Conservation (phyloP, 2,888 invertebrate genomes). For the Archaeoteleia sp. region DNA sequence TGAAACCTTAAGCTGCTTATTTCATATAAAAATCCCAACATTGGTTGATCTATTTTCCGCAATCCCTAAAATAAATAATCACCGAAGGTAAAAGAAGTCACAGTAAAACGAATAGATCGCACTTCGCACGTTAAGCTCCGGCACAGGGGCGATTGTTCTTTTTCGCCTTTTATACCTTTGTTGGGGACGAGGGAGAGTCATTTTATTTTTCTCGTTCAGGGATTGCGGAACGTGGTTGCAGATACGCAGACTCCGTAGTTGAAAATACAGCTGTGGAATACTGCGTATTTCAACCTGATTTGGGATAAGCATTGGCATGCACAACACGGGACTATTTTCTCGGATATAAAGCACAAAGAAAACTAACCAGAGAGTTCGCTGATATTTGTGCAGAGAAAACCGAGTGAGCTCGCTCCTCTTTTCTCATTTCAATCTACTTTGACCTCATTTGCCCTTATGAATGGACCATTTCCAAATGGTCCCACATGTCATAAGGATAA, state of each 20-base stretch:
- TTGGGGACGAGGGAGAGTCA: neutral
- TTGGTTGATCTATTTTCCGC: neutral
- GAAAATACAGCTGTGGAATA: slow-evolving; percentile 23
- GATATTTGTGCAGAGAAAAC: slow-evolving; percentile 57
- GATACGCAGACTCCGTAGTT: slow-evolving; percentile 14
- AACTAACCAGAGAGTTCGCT: slow-evolving; percentile 53
- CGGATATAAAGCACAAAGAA: slow-evolving; percentile 63
- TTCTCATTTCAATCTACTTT: slow-evolving; percentile 7
- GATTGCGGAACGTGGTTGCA: slow-evolving; percentile 45
- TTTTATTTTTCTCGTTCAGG: slow-evolving; percentile 22
- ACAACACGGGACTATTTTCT: slow-evolving; percentile 55
- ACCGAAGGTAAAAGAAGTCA: slow-evolving; percentile 4
- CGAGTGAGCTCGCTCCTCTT: slow-evolving; percentile 38
- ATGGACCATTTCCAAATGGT: neutral
- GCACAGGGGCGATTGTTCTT: slow-evolving; percentile 17
- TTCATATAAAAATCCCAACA: neutral
- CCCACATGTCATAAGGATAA: neutral
- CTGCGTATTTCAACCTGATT: slow-evolving; percentile 57
- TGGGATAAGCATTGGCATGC: slow-evolving; percentile 52
- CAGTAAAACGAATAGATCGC: slow-evolving; percentile 16
- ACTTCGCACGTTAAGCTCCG: slow-evolving; percentile 8
- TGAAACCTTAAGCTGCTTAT: slow-evolving; percentile 3
- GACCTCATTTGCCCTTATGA: slow-evolving; percentile 3
- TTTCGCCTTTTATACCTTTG: slow-evolving; percentile 10
- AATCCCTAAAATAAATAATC: slow-evolving; percentile 9